Percentiles rank a stretch among this genome's conserved stretches.
These are phyloP conservation scores for Tipula lateralis DNA, from an alignment of 2,888 invertebrate species.

Conservation along the genomic window DNA sequence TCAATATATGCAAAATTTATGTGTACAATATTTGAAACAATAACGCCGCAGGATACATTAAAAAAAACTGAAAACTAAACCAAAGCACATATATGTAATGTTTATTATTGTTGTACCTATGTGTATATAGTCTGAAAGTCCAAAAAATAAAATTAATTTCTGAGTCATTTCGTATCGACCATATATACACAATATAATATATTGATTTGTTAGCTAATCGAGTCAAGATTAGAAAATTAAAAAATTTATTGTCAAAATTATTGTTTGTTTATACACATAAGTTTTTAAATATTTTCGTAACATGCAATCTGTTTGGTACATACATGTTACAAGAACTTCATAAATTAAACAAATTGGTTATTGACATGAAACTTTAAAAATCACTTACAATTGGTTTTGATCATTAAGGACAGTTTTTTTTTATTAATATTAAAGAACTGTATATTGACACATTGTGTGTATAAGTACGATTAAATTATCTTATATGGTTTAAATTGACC, in stretches of 20 bases:
- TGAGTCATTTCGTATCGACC: background rate
- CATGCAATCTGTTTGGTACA: background rate
- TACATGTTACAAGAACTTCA: background rate
- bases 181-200: background rate
- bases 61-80: conserved; percentile 12
- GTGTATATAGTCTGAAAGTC: background rate
- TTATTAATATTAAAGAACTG: too few species aligned
- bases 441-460: too few species aligned
- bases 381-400: background rate
- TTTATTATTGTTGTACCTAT: background rate
- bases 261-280: conserved; percentile 5
- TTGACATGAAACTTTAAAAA: background rate
- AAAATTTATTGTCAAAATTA: conserved; percentile 11
- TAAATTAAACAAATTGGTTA: conserved; percentile 11
- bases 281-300: conserved; percentile 9
- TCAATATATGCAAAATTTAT: conserved; percentile 24
- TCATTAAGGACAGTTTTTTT: too few species aligned
- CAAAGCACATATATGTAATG: conserved; percentile 14
- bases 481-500: too few species aligned
- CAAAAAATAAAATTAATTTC: conserved; percentile 2
- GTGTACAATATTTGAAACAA: conserved; percentile 13
- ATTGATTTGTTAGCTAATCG: conserved; percentile 24
- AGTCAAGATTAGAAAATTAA: conserved; percentile 24
- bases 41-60: conserved; percentile 1
- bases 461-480: too few species aligned